Conservation (phyloP, 1,140 invertebrate genomes). For the Zelostemma sp. region DNA sequence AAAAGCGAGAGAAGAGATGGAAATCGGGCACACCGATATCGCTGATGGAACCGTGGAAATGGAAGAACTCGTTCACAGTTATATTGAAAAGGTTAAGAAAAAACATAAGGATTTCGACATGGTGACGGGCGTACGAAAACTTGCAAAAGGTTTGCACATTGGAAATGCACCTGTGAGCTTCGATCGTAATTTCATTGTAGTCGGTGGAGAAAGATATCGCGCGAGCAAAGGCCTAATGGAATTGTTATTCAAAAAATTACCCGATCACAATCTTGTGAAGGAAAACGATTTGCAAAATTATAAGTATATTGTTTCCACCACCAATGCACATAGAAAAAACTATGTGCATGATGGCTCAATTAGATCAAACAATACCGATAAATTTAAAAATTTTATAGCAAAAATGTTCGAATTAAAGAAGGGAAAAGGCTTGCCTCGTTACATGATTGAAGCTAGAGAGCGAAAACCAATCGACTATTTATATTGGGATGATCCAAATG, state of each 20-base stretch:
- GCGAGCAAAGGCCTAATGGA: no score
- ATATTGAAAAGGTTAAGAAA: background rate
- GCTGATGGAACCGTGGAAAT: background rate
- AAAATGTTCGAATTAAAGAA: slow-evolving; percentile 11
- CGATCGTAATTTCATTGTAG: slow-evolving; percentile 1
- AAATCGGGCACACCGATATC: background rate
- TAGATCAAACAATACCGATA: slow-evolving; percentile 30
- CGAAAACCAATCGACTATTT: no score
- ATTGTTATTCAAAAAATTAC: slow-evolving; percentile 13
- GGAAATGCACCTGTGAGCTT: slow-evolving; percentile 9
- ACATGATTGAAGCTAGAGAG: no score
- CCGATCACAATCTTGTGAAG: background rate
- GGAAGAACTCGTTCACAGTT: background rate
- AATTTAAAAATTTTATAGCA: background rate
- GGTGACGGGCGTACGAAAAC: slow-evolving; percentile 1
- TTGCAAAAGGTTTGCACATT: slow-evolving; percentile 1
- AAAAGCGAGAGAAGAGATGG: no score
- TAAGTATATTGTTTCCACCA: slow-evolving; percentile 18
- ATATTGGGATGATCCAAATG: no score
- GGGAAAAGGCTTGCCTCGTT: no score
- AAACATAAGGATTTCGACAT: background rate
- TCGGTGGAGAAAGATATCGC: background rate
- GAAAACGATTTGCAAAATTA: slow-evolving; percentile 17
- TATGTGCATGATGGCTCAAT: no score
- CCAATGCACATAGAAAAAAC: no score